These are phyloP conservation scores for Ceratosolen solmsi DNA, from an alignment of 1,140 invertebrate species.

Conservation along the genomic window DNA sequence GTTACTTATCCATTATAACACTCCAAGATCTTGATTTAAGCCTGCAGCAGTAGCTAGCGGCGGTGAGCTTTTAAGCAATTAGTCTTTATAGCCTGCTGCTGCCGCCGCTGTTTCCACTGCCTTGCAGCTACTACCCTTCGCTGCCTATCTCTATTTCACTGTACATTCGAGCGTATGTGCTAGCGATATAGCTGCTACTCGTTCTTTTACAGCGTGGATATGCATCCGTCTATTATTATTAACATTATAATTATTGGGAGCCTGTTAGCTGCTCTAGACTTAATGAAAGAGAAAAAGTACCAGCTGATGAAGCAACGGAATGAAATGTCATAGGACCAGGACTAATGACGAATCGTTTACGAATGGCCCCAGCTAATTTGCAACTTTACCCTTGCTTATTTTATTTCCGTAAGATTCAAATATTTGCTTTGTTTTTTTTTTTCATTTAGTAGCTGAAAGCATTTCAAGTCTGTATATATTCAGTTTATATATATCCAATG, in stretches of 20 bases:
- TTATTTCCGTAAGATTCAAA: too few species aligned
- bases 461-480: too few species aligned
- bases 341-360: too few species aligned
- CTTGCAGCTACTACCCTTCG: neutral
- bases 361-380: too few species aligned
- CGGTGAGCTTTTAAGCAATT: slow-evolving; percentile 75
- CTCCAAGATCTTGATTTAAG: slow-evolving; percentile 75
- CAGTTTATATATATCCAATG: too few species aligned
- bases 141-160: neutral
- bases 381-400: too few species aligned
- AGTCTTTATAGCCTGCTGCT: slow-evolving; percentile 70
- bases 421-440: too few species aligned
- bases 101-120: neutral
- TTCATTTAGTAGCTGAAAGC: too few species aligned
- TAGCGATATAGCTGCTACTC: neutral
- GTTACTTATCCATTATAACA: slow-evolving; percentile 76
- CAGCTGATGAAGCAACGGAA: too few species aligned
- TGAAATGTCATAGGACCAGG: too few species aligned
- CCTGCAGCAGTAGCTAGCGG: slow-evolving; percentile 64
- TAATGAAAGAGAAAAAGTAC: too few species aligned
- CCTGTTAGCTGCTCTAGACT: too few species aligned
- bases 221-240: neutral
- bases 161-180: neutral
- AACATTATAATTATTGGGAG: neutral
- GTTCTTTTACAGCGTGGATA: neutral